Evolutionary conservation across 2,888 invertebrate genomes (phyloP).

Genomic region (Idaea biselata): DNA sequence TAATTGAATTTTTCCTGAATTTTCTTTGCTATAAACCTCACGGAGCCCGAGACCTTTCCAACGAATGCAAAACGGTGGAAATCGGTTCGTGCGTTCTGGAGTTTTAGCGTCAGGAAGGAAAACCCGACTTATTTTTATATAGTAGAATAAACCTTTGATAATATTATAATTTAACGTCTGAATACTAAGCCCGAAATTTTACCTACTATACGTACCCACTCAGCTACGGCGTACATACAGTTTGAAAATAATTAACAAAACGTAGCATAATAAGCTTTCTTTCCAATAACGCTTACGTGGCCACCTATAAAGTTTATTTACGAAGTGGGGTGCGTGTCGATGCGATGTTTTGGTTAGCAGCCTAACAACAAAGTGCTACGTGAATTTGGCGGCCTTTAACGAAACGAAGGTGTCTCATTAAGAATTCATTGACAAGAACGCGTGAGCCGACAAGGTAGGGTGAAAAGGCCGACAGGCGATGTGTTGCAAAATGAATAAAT

Average conservation of each 20-base stretch:
- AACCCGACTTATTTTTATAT: too few relatives aligned
- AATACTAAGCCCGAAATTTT: too few relatives aligned
- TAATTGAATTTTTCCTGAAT: too few relatives aligned
- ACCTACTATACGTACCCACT: too few relatives aligned
- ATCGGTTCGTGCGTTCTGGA: too few relatives aligned
- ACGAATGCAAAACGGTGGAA: too few relatives aligned
- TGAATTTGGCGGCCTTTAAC: slow-evolving; percentile 77
- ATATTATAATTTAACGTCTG: too few relatives aligned
- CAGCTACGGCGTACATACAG: neutral
- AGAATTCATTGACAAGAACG: slow-evolving; percentile 69
- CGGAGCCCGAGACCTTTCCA: too few relatives aligned
- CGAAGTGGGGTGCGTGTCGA: slow-evolving; percentile 53
- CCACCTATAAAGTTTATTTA: slow-evolving; percentile 16
- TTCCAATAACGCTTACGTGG: slow-evolving; percentile 10
- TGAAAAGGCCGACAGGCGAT: slow-evolving; percentile 71
- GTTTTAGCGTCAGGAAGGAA: too few relatives aligned
- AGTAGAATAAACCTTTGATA: too few relatives aligned
- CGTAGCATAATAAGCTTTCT: slow-evolving; percentile 27
- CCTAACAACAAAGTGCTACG: slow-evolving; percentile 56
- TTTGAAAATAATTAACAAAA: neutral
- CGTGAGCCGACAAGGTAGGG: slow-evolving; percentile 62
- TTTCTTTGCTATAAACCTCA: too few relatives aligned
- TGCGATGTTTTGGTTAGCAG: slow-evolving; percentile 64
- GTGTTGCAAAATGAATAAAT: slow-evolving; percentile 80
- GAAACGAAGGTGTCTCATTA: slow-evolving; percentile 68